Percentiles rank a stretch among this genome's conserved stretches.
phyloP scores from a whole-genome alignment of 2,888 invertebrate genomes.

The Drosophila infuscata region DNA sequence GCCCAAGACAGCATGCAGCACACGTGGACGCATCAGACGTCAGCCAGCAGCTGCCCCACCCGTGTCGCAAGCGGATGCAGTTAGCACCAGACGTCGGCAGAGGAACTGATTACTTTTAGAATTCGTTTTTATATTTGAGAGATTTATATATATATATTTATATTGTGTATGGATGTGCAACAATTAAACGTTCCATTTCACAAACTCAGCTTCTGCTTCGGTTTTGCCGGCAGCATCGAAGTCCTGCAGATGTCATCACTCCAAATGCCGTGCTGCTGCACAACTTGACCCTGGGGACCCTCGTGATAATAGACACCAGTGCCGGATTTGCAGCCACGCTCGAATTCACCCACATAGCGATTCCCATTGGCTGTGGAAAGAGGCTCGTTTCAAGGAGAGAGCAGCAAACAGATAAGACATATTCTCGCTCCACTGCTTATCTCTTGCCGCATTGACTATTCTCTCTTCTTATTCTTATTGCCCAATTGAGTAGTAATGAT shows the following conservation, averaged over 20 bases:
- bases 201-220: not conserved
- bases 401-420: not conserved
- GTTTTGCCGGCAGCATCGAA: constrained; percentile 63
- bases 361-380: constrained; percentile 79
- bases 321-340: constrained; percentile 81
- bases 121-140: not conserved
- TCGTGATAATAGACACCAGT: constrained; percentile 81
- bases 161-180: not conserved
- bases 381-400: not conserved
- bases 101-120: constrained; percentile 50
- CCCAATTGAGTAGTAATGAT: not conserved
- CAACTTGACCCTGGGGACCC: constrained; percentile 62
- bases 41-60: constrained; percentile 13
- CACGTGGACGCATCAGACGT: constrained; percentile 30
- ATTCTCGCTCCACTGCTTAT: not conserved
- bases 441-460: not conserved
- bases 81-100: constrained; percentile 42
- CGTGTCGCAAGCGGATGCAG: not conserved
- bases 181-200: constrained; percentile 13
- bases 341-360: constrained; percentile 83
- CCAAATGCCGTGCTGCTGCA: constrained; percentile 83
- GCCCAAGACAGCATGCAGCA: constrained; percentile 13
- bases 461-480: not conserved
- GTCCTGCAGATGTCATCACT: constrained; percentile 74
- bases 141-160: not conserved